Conservation (phyloP, 2,797 vertebrate species). For the Synaphobranchus kaupii region DNA sequence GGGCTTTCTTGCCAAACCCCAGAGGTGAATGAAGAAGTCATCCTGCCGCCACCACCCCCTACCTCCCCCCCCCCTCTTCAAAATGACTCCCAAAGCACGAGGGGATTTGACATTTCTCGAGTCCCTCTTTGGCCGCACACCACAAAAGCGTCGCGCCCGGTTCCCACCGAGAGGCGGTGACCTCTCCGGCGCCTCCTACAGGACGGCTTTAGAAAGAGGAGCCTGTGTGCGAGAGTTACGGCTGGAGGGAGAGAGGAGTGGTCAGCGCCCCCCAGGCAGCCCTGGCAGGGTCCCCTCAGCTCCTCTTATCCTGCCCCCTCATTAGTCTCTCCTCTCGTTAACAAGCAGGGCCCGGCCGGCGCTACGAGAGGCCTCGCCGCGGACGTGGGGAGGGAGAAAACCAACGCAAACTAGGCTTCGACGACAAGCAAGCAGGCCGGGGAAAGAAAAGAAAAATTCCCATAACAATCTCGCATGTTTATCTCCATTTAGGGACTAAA, state of each 20-base stretch:
- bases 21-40: not conserved
- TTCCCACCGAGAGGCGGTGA: constrained; percentile 51
- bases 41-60: too few relatives aligned
- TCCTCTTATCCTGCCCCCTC: constrained; percentile 53
- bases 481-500: constrained; percentile 57
- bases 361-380: not conserved
- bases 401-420: constrained; percentile 42
- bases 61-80: not conserved
- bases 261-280: constrained; percentile 15
- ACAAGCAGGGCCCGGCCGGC: constrained; percentile 30
- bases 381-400: not conserved
- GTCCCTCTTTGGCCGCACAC: not conserved
- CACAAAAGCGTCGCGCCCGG: constrained; percentile 31
- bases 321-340: constrained; percentile 60
- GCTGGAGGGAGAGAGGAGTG: not conserved
- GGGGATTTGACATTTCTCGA: not conserved
- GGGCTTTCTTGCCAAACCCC: not conserved
- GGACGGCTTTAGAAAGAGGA: constrained; percentile 32
- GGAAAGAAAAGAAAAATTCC: constrained; percentile 55
- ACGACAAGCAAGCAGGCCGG: constrained; percentile 55
- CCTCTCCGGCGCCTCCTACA: constrained; percentile 53
- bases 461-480: constrained; percentile 49
- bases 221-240: not conserved
- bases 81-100: not conserved
- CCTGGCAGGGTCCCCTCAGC: constrained; percentile 43